These are phyloP conservation scores for Trichoplax adhaerens DNA, from an alignment of 37 sponge, comb jelly and placozoan species.

Conservation along the genomic window DNA sequence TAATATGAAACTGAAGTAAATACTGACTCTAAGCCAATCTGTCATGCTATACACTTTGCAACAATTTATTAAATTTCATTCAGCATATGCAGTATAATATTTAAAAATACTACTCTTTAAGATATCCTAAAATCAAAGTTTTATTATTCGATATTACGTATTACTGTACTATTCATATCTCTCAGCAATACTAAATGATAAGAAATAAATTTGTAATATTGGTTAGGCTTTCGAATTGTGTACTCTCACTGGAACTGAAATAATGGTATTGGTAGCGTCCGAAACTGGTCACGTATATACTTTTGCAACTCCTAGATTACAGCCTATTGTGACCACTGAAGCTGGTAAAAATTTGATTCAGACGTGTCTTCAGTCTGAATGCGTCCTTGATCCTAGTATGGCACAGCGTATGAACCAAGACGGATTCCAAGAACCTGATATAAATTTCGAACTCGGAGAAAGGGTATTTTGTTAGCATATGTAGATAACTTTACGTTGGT, in stretches of 20 bases:
- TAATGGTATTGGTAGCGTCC: conserved; percentile 97
- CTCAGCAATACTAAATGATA: background rate
- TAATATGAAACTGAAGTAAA: too few species aligned
- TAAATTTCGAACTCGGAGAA: too few species aligned
- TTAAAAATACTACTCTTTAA: background rate
- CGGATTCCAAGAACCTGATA: conserved; percentile 93
- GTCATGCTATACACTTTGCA: too few species aligned
- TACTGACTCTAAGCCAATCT: too few species aligned
- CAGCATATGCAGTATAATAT: too few species aligned
- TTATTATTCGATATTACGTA: too few species aligned
- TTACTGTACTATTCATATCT: too few species aligned
- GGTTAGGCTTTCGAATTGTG: conserved; percentile 90
- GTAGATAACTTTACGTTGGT: too few species aligned
- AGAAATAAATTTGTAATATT: background rate
- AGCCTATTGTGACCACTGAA: conserved; percentile 99
- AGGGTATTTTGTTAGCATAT: too few species aligned
- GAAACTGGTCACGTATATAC: conserved; percentile 99
- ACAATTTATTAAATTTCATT: too few species aligned
- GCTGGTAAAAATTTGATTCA: conserved; percentile 97
- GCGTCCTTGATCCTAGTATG: too few species aligned
- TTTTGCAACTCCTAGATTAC: conserved; percentile 99
- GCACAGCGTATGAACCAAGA: conserved; percentile 55
- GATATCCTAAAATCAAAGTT: background rate
- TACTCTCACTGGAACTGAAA: conserved; percentile 96
- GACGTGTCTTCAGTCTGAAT: conserved; percentile 51